phyloP scores from a whole-genome alignment of 2,797 vertebrate species.

The Ceyx erithaca region DNA sequence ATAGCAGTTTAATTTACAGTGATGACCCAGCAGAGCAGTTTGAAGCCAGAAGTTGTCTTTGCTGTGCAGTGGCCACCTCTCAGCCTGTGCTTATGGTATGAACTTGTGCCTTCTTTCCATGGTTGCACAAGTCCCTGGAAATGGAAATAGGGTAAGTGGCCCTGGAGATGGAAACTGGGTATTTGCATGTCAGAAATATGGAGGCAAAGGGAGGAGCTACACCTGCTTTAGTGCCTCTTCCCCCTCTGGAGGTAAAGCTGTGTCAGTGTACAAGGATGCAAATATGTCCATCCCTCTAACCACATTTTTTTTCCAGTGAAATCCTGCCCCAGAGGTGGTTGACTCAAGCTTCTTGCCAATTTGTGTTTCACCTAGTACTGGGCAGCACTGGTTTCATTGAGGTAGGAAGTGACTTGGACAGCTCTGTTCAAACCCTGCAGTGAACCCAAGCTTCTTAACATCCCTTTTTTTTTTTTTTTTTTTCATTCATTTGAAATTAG shows the following conservation, averaged over 20 bases:
- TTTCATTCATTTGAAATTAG: background rate
- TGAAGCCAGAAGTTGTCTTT: background rate
- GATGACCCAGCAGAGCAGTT: background rate
- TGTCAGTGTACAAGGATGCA: background rate
- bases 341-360: background rate
- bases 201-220: background rate
- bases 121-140: background rate
- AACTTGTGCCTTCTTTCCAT: background rate
- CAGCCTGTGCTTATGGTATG: rapidly evolving
- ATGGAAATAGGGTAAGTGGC: background rate
- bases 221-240: background rate
- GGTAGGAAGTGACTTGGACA: background rate
- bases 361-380: background rate
- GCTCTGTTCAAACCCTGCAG: background rate
- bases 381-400: background rate
- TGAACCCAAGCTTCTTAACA: background rate
- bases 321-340: background rate
- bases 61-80: background rate
- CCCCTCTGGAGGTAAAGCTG: background rate
- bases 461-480: too few relatives aligned
- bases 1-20: background rate
- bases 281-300: background rate
- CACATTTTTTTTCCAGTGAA: background rate
- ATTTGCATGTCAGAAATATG: background rate
- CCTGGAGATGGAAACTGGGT: background rate